Base-by-base conservation (phyloP, 23 tunicate genomes). In the Halocynthia aurantium region DNA sequence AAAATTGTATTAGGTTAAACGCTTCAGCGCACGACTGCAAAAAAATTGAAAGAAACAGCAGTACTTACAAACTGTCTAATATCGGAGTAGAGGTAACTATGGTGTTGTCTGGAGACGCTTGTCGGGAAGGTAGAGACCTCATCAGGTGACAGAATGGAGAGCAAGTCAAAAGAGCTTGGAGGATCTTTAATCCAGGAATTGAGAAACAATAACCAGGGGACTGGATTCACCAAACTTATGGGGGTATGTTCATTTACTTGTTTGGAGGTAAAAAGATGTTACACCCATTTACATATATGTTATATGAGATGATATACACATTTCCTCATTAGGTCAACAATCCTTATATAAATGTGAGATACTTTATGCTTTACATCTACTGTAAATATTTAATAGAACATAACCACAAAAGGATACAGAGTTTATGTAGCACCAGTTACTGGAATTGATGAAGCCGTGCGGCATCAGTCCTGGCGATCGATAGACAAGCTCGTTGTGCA, bases 371-470 rank as follows among this genome's bases (percentile, higher is more conserved):
- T 31, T 31, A 31, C 44, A 31, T 31, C 44, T 31, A 31, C 44
- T 31, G 44, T 31, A 31, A 31, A 31, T 31, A 31, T 31, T 31
- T 0, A 31, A 31, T 31, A 31, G 2, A 31, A 31, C 4, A 31
- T 60, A 15, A 60, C n/a, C 17, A 44, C 10, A 20, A 77, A 62
- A 77, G 71, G 71, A 75, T 80, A 86, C 91, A 22, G 97, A 90
- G 73, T 90, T 90, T 61, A 90, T 85, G 80, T 81, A 90, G 72
- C 97, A 90, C 97, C 97, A 85, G 71, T 90, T 90, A 87, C 90
- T 90, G n/a, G 81, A 57, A 57, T 90, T 90, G 31, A 81, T 85
- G 22, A 90, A 76, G 7, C 97, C 97, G 70, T 90, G 69, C 9
- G 97, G 97, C 51, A 90, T 90, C 31, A 90, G 86, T 53, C 90